Base-by-base conservation (phyloP, 2,888 invertebrate genomes). In the Dione vanillae region DNA sequence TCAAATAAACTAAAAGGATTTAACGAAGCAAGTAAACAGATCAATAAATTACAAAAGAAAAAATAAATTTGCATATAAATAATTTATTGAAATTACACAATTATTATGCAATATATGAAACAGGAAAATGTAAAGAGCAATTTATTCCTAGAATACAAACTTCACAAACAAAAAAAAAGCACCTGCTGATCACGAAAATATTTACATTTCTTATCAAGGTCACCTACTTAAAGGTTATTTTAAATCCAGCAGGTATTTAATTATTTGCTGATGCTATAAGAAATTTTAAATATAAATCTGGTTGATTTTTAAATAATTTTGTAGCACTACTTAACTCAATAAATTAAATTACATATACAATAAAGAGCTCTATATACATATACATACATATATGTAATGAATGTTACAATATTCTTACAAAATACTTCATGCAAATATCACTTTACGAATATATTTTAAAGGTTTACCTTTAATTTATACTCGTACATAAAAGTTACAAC, bases 151-250 rank as follows among this genome's bases (percentile, higher is more conserved):
- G 56, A 56, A 56, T 56, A 37, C 19, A 43, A 27, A 61, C 7
- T 8, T 40, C 11, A 27, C n/a, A 43, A 10, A 14, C 9, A n/a
- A 54, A 66, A 47, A 47, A 67, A 37, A n/a, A 35, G 27, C 35
- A 37, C 45, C 47, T 11, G n/a, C 47, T 40, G 16, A 37, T 56
- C 40, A 40, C 35, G 54, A 67, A 58, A 56, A 67, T 67, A 58
- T 67, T 58, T 67, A 49, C 49, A 67, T 58, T 49, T 67, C 58
- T 67, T 49, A 67, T 49, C 67, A 58, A 67, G 58, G 67, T 49
- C 47, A 67, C 49, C 58, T 20, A 58, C 20, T 67, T 49, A 49
- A 58, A 58, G 47, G 47, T 67, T 67, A 66, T 56, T 56, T 66
- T 45, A 14, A 66, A 45, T 56, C 8, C 16, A 67, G 12, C 5